A percentile compares a stretch with the other conserved stretches of the same genome.
Conservation (phyloP, 2,888 invertebrate genomes). For the Caenorhabditis sp. region DNA sequence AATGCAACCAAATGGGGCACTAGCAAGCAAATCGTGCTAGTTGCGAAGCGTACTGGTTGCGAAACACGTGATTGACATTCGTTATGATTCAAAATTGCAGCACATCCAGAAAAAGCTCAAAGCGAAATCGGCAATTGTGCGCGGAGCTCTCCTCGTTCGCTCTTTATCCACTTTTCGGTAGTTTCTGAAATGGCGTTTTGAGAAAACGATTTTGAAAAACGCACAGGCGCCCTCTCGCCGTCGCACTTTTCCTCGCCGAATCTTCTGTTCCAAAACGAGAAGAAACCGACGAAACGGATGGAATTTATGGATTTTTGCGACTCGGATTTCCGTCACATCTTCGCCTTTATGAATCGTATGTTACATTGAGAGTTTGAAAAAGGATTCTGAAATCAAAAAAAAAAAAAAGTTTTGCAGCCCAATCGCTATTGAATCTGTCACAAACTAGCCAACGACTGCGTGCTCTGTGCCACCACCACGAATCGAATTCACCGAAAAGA, state of each 20-base stretch:
- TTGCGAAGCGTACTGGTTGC: too few relatives aligned
- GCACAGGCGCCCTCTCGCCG: slow-evolving; percentile 52
- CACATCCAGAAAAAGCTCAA: slow-evolving; percentile 34
- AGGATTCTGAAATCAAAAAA: neutral
- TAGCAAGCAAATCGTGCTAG: too few relatives aligned
- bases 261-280: slow-evolving; percentile 44
- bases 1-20: too few relatives aligned
- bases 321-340: slow-evolving; percentile 29
- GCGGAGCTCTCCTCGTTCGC: slow-evolving; percentile 58
- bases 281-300: slow-evolving; percentile 9
- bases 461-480: slow-evolving; percentile 17
- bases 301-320: slow-evolving; percentile 29
- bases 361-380: neutral
- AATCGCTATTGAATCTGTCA: slow-evolving; percentile 33
- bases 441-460: slow-evolving; percentile 44
- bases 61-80: too few relatives aligned
- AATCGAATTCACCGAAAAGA: slow-evolving; percentile 25
- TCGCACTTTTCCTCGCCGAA: slow-evolving; percentile 58
- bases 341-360: slow-evolving; percentile 37
- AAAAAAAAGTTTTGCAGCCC: slow-evolving; percentile 30
- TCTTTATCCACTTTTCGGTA: slow-evolving; percentile 56
- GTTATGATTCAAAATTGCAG: slow-evolving; percentile 34
- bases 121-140: slow-evolving; percentile 44
- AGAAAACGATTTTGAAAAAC: too few relatives aligned
- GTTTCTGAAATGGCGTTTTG: too few relatives aligned